Evolutionary conservation across 2,113 vertebrate genomes (phyloP).

Genomic region (Corythoichthys haematopterus): DNA sequence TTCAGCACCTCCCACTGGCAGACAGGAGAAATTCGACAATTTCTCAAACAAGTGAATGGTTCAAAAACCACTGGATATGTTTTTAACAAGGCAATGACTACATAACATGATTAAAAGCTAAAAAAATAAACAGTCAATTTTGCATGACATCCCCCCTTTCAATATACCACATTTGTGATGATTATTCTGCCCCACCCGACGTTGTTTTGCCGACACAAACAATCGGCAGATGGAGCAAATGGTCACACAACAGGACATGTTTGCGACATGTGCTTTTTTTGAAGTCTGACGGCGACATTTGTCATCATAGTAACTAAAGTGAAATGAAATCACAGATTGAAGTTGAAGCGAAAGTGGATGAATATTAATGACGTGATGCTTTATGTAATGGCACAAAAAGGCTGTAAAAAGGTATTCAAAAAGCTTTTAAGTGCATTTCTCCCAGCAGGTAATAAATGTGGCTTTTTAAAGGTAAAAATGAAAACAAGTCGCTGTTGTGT

Average conservation of each 20-base stretch:
- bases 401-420: neutral
- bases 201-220: neutral
- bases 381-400: neutral
- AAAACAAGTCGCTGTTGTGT: no score
- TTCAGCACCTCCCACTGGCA: no score
- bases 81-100: no score
- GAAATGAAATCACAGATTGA: neutral
- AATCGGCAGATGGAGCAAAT: neutral
- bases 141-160: no score
- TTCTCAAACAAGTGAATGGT: no score
- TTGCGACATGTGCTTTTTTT: no score
- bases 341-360: neutral
- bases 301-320: neutral
- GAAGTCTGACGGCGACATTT: neutral
- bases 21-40: no score
- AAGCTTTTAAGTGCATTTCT: neutral
- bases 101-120: no score
- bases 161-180: neutral
- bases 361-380: neutral
- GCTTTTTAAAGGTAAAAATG: no score
- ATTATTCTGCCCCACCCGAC: neutral
- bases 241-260: neutral
- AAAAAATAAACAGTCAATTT: no score
- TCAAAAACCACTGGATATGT: no score
- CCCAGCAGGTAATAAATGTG: neutral